Conservation (phyloP, 2,113 vertebrate genomes). For the Phalacrocorax aristotelis region DNA sequence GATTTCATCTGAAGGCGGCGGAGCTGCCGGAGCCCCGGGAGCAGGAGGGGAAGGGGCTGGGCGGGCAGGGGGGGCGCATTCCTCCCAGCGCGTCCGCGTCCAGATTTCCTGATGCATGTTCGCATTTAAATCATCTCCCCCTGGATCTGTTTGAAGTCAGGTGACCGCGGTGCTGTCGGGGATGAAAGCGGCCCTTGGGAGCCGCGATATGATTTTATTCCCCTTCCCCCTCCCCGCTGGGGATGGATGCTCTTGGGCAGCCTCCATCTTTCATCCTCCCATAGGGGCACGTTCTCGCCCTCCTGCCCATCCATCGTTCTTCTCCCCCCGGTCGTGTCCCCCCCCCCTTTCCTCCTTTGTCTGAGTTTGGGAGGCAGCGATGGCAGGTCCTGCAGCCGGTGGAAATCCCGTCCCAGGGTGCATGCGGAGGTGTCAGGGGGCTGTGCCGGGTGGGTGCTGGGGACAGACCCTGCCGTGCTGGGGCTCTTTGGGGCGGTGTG, state of each 20-base stretch:
- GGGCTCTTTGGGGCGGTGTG: neutral
- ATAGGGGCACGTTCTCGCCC: neutral
- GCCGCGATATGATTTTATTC: neutral
- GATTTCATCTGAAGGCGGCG: neutral
- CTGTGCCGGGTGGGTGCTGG: neutral
- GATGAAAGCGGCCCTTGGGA: neutral
- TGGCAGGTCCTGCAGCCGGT: neutral
- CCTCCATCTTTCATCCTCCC: neutral
- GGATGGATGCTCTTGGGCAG: neutral
- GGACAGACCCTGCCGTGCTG: neutral
- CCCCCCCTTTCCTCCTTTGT: neutral
- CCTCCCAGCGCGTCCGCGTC: neutral
- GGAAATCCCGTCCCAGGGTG: rapidly evolving
- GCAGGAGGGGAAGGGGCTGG: neutral
- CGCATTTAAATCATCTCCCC: neutral
- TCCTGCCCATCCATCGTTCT: neutral
- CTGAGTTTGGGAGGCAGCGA: neutral
- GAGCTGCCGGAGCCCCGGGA: neutral
- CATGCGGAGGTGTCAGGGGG: neutral
- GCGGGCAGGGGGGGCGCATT: neutral
- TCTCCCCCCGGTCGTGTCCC: neutral
- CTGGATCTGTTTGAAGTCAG: neutral
- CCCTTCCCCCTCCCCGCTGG: neutral
- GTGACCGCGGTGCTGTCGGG: neutral
- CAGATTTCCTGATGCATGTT: conserved; percentile 13